These are phyloP conservation scores for Campoletis raptor DNA, from an alignment of 2,888 invertebrate genomes.

Conservation along the genomic window DNA sequence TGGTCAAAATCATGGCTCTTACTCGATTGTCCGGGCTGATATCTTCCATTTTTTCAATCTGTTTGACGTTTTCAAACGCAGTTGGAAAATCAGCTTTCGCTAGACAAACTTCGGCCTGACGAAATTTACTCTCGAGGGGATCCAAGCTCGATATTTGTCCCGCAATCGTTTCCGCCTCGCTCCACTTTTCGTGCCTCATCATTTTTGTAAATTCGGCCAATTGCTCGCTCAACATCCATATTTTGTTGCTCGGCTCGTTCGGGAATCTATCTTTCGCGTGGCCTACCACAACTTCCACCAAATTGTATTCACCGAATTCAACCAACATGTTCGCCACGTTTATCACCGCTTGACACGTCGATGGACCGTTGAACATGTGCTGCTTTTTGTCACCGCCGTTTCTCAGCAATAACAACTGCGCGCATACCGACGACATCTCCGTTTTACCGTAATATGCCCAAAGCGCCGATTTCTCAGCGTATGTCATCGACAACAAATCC, in stretches of 20 bases:
- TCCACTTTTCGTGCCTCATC: constrained; percentile 85
- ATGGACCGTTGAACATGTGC: constrained; percentile 88
- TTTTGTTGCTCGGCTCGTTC: constrained; percentile 86
- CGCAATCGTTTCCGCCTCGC: constrained; percentile 86
- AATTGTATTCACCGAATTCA: constrained; percentile 86
- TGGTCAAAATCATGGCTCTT: constrained; percentile 89
- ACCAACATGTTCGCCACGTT: constrained; percentile 88
- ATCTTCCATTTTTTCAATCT: constrained; percentile 75
- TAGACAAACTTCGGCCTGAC: constrained; percentile 84
- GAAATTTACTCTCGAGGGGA: constrained; percentile 85
- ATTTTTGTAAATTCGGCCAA: constrained; percentile 86
- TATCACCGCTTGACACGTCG: constrained; percentile 90
- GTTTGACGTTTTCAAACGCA: constrained; percentile 77
- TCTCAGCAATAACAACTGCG: constrained; percentile 92
- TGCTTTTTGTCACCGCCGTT: constrained; percentile 88
- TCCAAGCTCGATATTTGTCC: constrained; percentile 85
- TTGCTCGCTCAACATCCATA: constrained; percentile 90
- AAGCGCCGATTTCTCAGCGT: constrained; percentile 93
- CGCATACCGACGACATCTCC: constrained; percentile 92
- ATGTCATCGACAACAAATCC: constrained; percentile 92
- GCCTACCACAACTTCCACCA: constrained; percentile 87
- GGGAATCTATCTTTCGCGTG: constrained; percentile 89
- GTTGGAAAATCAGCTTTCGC: constrained; percentile 83
- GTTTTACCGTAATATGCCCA: constrained; percentile 96
- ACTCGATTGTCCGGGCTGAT: constrained; percentile 85